Conservation (phyloP, 2,888 invertebrate species). For the Erebia aethiops region DNA sequence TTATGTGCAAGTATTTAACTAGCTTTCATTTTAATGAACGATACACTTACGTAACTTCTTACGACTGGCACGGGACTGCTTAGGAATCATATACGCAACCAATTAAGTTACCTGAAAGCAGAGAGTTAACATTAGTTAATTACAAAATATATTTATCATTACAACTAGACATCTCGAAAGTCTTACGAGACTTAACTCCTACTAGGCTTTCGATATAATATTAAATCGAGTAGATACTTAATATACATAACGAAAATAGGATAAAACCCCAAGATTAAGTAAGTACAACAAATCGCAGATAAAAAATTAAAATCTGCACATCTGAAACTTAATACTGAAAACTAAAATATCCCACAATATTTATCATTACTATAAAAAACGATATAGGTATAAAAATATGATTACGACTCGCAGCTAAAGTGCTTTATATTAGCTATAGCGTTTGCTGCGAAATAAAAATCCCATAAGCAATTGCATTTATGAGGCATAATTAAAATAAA, state of each 20-base stretch:
- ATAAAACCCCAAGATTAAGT: too few relatives aligned
- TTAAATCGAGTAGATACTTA: too few relatives aligned
- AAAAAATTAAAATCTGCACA: too few relatives aligned
- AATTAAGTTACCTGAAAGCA: slow-evolving; percentile 17
- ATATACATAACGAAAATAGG: too few relatives aligned
- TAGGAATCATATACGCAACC: slow-evolving; percentile 7
- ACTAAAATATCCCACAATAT: background rate
- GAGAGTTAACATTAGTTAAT: background rate
- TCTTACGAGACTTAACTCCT: too few relatives aligned
- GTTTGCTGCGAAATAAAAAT: slow-evolving; percentile 8
- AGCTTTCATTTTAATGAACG: background rate
- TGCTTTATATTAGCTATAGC: background rate
- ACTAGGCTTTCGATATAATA: too few relatives aligned
- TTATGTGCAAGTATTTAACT: background rate
- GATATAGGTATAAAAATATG: background rate
- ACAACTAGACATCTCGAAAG: too few relatives aligned
- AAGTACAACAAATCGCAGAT: too few relatives aligned
- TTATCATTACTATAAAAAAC: background rate
- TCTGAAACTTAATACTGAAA: too few relatives aligned
- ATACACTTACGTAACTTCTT: slow-evolving; percentile 8
- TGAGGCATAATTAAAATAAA: slow-evolving; percentile 24
- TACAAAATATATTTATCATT: too few relatives aligned
- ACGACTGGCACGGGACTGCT: background rate
- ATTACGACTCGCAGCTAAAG: background rate
- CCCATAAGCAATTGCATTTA: slow-evolving; percentile 18